Conservation (phyloP, 2,888 invertebrate genomes). For the Adelognathus sp. region DNA sequence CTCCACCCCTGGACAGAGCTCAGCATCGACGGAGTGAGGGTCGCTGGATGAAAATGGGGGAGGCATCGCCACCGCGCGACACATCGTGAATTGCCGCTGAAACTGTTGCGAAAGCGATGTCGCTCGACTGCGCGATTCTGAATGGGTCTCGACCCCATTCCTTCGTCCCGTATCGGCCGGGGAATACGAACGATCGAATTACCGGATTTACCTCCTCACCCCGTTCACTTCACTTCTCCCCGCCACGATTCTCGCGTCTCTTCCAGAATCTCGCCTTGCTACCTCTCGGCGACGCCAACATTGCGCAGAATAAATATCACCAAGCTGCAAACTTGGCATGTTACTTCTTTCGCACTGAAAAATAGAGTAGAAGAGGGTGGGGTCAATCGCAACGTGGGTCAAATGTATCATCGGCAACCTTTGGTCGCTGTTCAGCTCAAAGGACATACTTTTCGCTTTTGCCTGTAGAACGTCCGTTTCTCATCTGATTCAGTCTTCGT, state of each 20-base stretch:
- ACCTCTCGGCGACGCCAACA: neutral
- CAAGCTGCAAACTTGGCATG: neutral
- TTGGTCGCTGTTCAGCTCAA: too few relatives aligned
- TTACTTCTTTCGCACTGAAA: neutral
- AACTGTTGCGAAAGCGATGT: slow-evolving; percentile 62
- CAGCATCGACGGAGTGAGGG: slow-evolving; percentile 48
- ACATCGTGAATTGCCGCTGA: slow-evolving; percentile 67
- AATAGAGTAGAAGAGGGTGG: too few relatives aligned
- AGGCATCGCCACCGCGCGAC: slow-evolving; percentile 63
- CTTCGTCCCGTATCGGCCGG: slow-evolving; percentile 61
- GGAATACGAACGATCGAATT: slow-evolving; percentile 78
- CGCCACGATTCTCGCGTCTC: neutral
- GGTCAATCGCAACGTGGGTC: too few relatives aligned
- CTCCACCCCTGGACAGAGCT: neutral
- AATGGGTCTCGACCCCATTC: slow-evolving; percentile 54
- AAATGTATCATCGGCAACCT: too few relatives aligned
- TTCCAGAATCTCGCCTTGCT: neutral
- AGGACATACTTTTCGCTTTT: too few relatives aligned
- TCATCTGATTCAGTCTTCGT: too few relatives aligned
- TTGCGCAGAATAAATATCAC: neutral
- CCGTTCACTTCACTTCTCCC: slow-evolving; percentile 9
- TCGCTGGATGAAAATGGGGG: slow-evolving; percentile 51
- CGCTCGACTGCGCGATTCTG: slow-evolving; percentile 49
- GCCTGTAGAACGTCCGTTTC: too few relatives aligned
- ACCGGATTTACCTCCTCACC: slow-evolving; percentile 59